Base-by-base conservation (phyloP, 2,113 vertebrate species). In the Limnothrissa miodon region DNA sequence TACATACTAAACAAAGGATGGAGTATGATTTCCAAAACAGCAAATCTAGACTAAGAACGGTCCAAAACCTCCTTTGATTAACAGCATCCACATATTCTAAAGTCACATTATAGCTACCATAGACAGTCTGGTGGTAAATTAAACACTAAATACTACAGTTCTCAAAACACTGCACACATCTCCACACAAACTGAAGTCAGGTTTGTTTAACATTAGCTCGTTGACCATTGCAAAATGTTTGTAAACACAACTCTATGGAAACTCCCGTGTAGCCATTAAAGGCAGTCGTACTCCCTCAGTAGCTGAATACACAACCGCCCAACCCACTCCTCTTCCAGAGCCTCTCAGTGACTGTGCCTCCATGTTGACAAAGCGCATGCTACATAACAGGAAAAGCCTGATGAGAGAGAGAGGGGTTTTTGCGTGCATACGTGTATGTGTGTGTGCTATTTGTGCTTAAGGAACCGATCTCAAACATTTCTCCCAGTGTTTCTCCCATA, bases 301-400 rank as follows among this genome's bases (percentile, higher is more conserved):
- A 70, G 25, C 62, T 10, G 62, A 36, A 33, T 4, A 42, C 25
- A n/a, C n/a, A n/a, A n/a, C n/a, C n/a, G n/a, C n/a, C n/a, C n/a
- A n/a, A n/a, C n/a, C n/a, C n/a, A n/a, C 10, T 13, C 29, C 62
- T 25, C n/a, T 11, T 29, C 4, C 11, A 2, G 62, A 2, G 29
- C 62, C 33, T 25, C 59, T 62, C 9, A 33, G 11, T 36, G 1
- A n/a, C 48, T 66, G 39, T 15, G 53, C 21, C 80, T 25, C 62
- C 25, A 33, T 70, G 62, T 15, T 70, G 62, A 70, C 62, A 33
- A 70, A 70, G 62, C 62, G 15, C 62, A 83, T 45, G 78, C 83
- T 0, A 25, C 59, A 25, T 82, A 85, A 87, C 78, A 83, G 82
- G 86, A 85, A 87, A 42, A 4, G 53, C 78, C 78, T 80, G 45